Base-by-base conservation (phyloP, 2,888 invertebrate genomes). In the Troides helena region DNA sequence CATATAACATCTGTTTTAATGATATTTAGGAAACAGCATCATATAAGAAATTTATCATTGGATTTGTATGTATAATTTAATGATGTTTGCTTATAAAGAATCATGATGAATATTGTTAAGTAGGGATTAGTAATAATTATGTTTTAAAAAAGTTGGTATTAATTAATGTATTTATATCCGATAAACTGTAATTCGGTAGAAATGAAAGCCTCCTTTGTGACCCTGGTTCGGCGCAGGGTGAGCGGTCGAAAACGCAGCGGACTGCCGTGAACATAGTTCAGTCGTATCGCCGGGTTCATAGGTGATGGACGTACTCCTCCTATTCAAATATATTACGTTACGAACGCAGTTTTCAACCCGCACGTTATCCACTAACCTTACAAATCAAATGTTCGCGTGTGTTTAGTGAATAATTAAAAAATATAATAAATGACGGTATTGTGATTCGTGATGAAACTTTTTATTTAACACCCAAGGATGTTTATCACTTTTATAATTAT, bases 361-460 rank as follows among this genome's bases (percentile, higher is more conserved):
- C 39, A 10, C 25, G 30, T 76, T 75, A 71, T 70, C 67, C 69
- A 77, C 69, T 72, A 76, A n/a, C 14, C 17, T 46, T 76, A 74
- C 74, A 77, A 74, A 68, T 39, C 77, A 75, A 77, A 77, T 77
- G 77, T 76, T 72, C 74, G 81, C 77, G 81, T 79, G 84, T 85
- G 85, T 68, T 78, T 75, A 72, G 77, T 77, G 75, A 72, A 39
- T 1, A 61, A 30, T 36, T 43, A 61, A 43, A 21, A 62, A 62
- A 30, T 36, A 8, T 57, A 58, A 58, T 46, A 62, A 57, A 69
- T 62, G 65, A 61, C 57, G 23, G 23, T 61, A 46, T 76, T 83
- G 89, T 90, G 88, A 82, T 82, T 85, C 85, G 90, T 89, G 87
- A 87, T 85, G 83, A 81, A 83, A 87, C 83, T 81, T 81, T 83